Evolutionary conservation across 2,888 invertebrate genomes (phyloP).

Genomic region (Cantharis rufa): DNA sequence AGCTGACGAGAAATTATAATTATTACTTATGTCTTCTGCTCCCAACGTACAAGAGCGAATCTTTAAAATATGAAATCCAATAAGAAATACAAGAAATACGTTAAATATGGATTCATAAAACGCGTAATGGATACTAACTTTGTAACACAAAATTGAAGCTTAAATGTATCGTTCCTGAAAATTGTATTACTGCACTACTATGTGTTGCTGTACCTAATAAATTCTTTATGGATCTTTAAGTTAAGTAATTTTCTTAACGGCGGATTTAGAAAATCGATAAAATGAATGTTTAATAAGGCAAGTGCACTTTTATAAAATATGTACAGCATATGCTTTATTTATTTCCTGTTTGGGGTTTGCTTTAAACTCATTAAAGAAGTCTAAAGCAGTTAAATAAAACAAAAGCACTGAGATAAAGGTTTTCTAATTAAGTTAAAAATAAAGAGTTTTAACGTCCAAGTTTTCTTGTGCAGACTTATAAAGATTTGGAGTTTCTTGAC

Average conservation of each 20-base stretch:
- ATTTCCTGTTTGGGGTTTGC: slow-evolving; percentile 9
- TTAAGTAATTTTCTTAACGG: not conserved
- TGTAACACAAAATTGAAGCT: not conserved
- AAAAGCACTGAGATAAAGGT: slow-evolving; percentile 10
- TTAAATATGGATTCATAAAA: not conserved
- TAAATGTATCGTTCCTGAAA: not conserved
- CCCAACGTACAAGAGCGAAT: not conserved
- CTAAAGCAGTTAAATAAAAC: slow-evolving; percentile 12
- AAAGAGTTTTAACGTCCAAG: slow-evolving; percentile 12
- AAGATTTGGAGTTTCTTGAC: not conserved
- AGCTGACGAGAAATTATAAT: not conserved
- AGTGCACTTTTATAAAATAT: not conserved
- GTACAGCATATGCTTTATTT: not conserved
- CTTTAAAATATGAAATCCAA: not conserved
- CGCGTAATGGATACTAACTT: not conserved
- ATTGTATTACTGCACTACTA: not conserved
- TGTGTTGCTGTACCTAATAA: not conserved
- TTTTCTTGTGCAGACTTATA: not conserved
- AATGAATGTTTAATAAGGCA: not conserved
- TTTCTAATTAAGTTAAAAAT: slow-evolving; percentile 16
- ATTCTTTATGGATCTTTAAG: not conserved
- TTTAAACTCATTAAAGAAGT: slow-evolving; percentile 17
- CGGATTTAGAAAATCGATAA: not conserved
- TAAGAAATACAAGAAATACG: not conserved
- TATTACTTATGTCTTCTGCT: not conserved